Evolutionary conservation across 2,113 vertebrate genomes (phyloP).

Genomic region (Paedocypris sp.): DNA sequence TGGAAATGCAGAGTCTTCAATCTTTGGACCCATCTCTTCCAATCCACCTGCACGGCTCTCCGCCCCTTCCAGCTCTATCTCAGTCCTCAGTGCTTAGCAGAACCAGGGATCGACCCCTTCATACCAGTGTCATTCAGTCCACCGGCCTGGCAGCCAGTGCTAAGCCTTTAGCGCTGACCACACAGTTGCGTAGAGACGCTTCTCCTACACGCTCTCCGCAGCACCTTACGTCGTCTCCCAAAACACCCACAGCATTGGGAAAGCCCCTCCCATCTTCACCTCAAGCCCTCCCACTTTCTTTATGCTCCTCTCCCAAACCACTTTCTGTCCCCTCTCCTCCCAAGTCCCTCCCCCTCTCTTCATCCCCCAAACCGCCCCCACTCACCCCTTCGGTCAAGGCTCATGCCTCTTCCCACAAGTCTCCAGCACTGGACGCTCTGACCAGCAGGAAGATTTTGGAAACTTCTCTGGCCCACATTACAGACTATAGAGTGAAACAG

Average conservation of each 20-base stretch:
- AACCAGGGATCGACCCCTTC: conserved; percentile 75
- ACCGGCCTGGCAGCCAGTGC: conserved; percentile 81
- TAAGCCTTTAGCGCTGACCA: conserved; percentile 82
- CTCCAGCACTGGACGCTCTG: conserved; percentile 37
- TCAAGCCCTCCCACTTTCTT: conserved; percentile 56
- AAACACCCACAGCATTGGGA: conserved; percentile 65
- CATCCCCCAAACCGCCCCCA: conserved; percentile 50
- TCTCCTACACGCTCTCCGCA: conserved; percentile 53
- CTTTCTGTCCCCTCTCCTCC: conserved; percentile 59
- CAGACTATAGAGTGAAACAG: conserved; percentile 84
- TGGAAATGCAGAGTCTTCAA: conserved; percentile 68
- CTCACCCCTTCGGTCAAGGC: conserved; percentile 52
- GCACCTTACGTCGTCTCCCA: conserved; percentile 60
- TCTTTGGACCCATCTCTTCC: conserved; percentile 71
- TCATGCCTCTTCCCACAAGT: conserved; percentile 42
- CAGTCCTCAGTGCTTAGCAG: conserved; percentile 72
- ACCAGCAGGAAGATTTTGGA: conserved; percentile 85
- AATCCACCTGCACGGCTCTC: conserved; percentile 73
- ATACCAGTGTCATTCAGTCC: conserved; percentile 96
- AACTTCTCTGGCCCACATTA: conserved; percentile 72
- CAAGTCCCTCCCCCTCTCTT: conserved; percentile 33
- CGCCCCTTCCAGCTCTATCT: conserved; percentile 72
- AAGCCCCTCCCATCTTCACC: conserved; percentile 54
- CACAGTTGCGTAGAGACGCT: conserved; percentile 76
- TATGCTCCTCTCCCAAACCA: conserved; percentile 61